Conservation (phyloP, 2,113 vertebrate species). For the Enhydra lutris region DNA sequence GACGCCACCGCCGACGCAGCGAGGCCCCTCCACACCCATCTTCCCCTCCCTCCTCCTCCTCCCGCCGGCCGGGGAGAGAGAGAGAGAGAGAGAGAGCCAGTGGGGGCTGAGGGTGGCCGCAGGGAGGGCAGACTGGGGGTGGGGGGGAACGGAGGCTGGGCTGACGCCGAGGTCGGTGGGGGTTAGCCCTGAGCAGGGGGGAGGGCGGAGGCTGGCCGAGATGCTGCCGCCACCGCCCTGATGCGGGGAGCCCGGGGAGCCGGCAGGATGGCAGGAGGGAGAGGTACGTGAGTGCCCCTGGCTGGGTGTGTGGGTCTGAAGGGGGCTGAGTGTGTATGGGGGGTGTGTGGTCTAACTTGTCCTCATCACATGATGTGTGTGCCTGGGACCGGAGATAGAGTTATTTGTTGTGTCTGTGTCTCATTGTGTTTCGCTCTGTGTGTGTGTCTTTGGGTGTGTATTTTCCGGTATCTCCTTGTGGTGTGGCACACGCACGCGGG, state of each 20-base stretch:
- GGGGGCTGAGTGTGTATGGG: background rate
- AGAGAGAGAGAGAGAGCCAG: constrained; percentile 66
- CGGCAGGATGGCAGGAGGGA: constrained; percentile 67
- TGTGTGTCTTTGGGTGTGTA: constrained; percentile 44
- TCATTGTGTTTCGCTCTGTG: background rate
- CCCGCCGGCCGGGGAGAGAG: constrained; percentile 70
- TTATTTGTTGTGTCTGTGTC: constrained; percentile 21
- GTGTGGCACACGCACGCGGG: background rate
- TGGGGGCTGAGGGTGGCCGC: constrained; percentile 39
- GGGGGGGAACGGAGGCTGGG: background rate
- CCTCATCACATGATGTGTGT: constrained; percentile 43
- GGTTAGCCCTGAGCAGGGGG: background rate
- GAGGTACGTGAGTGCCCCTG: constrained; percentile 70
- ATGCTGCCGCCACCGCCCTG: constrained; percentile 26
- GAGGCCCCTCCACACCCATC: constrained; percentile 86
- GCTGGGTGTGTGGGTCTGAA: background rate
- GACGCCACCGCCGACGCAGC: constrained; percentile 74
- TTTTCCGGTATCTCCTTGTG: constrained; percentile 28
- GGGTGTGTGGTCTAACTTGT: background rate
- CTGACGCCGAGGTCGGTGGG: background rate
- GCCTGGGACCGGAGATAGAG: constrained; percentile 22
- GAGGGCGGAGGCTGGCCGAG: background rate
- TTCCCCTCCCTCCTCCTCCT: constrained; percentile 72
- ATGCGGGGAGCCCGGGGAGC: background rate
- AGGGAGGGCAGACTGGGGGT: background rate